Conservation (phyloP, 2,797 vertebrate species). For the Pseudochromis fuscus region DNA sequence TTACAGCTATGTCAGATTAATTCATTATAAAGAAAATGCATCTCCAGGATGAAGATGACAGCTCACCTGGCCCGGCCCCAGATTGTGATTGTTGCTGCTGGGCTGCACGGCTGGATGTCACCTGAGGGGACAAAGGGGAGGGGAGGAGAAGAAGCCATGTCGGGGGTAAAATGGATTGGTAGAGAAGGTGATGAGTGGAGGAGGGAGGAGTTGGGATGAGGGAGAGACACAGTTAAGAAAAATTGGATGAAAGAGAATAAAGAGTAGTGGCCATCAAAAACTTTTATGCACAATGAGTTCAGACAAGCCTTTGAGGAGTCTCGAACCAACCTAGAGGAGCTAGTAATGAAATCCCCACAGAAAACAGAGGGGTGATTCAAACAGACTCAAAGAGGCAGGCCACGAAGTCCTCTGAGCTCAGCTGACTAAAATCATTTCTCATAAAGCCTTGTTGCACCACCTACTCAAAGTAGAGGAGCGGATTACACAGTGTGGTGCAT, state of each 20-base stretch:
- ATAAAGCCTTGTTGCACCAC: slow-evolving; percentile 35
- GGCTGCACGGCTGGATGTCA: slow-evolving; percentile 90
- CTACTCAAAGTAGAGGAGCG: slow-evolving; percentile 26
- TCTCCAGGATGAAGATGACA: slow-evolving; percentile 8
- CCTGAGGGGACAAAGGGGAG: slow-evolving; percentile 76
- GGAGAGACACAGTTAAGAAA: slow-evolving; percentile 37
- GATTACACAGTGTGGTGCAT: slow-evolving; percentile 1
- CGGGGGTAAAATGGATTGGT: slow-evolving; percentile 16
- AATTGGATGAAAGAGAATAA: slow-evolving; percentile 50
- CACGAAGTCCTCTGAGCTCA: slow-evolving; percentile 23
- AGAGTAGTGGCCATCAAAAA: slow-evolving; percentile 43
- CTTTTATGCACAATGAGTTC: slow-evolving; percentile 60
- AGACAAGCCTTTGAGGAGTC: slow-evolving; percentile 53
- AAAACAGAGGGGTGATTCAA: slow-evolving; percentile 55
- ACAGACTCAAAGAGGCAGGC: slow-evolving; percentile 47
- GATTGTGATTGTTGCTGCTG: slow-evolving; percentile 85
- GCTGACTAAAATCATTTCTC: slow-evolving; percentile 40
- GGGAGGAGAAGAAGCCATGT: slow-evolving; percentile 13
- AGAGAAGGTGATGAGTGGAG: slow-evolving; percentile 1
- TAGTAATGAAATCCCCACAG: slow-evolving; percentile 67
- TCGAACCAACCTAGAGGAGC: slow-evolving; percentile 34
- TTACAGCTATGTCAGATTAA: slow-evolving; percentile 22
- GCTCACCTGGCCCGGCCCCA: slow-evolving; percentile 80
- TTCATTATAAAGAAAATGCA: slow-evolving; percentile 20
- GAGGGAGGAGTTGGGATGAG: neutral